These are phyloP conservation scores for Epicampocera succincta DNA, from an alignment of 2,888 invertebrate species.

Conservation along the genomic window DNA sequence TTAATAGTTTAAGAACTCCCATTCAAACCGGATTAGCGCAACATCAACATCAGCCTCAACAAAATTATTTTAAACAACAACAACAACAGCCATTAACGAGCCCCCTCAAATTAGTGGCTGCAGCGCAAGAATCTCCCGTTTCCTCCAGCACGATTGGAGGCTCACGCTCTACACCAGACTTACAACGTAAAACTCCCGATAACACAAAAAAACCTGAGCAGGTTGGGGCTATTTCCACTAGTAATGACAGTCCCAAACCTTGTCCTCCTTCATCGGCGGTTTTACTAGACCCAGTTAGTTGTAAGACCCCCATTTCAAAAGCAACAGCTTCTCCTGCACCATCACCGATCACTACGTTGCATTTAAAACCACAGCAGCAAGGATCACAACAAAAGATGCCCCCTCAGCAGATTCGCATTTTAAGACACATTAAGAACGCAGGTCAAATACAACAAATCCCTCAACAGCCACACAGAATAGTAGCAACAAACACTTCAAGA, in stretches of 20 bases:
- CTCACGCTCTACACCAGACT: constrained; percentile 72
- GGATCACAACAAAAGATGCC: constrained; percentile 72
- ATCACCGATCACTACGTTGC: constrained; percentile 75
- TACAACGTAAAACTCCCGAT: constrained; percentile 70
- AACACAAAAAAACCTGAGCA: constrained; percentile 88
- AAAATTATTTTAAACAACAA: constrained; percentile 32
- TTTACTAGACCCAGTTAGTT: constrained; percentile 73
- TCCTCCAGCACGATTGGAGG: constrained; percentile 75
- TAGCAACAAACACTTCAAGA: constrained; percentile 86
- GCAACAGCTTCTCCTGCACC: constrained; percentile 69
- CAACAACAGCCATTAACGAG: constrained; percentile 72
- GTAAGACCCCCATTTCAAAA: constrained; percentile 68
- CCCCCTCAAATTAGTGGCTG: constrained; percentile 80
- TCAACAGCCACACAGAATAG: constrained; percentile 75
- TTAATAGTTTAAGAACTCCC: constrained; percentile 22
- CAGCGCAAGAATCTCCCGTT: constrained; percentile 80
- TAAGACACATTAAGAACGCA: constrained; percentile 79
- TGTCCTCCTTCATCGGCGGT: constrained; percentile 84
- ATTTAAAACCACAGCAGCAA: constrained; percentile 77
- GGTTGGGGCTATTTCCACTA: constrained; percentile 92
- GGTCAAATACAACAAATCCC: constrained; percentile 72
- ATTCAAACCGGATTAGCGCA: constrained; percentile 7
- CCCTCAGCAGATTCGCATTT: constrained; percentile 70
- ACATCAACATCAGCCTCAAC: constrained; percentile 29
- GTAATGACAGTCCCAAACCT: constrained; percentile 88